Evolutionary conservation across 2,797 vertebrate genomes (phyloP).

Genomic region (Rhinophrynus dorsalis): DNA sequence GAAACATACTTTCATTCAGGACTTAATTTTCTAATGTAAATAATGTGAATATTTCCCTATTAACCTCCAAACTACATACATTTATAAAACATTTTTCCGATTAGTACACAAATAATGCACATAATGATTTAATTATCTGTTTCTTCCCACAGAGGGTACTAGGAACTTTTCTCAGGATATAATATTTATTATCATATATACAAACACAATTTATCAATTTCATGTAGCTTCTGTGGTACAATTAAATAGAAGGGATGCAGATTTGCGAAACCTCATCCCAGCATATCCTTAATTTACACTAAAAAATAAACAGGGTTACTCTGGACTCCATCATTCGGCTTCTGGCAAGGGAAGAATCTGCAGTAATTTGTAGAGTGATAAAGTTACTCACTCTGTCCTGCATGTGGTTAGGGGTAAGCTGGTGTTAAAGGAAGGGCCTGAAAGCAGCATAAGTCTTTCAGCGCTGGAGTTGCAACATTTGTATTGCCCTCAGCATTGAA

Average conservation of each 20-base stretch:
- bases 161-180: conserved; percentile 55
- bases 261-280: conserved; percentile 55
- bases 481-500: background rate
- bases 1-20: too few species aligned
- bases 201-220: conserved; percentile 80
- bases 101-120: too few species aligned
- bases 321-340: background rate
- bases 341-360: background rate
- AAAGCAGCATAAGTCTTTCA: background rate
- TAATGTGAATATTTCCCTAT: too few species aligned
- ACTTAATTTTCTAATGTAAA: too few species aligned
- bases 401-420: background rate
- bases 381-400: background rate
- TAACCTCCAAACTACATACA: too few species aligned
- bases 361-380: too few species aligned
- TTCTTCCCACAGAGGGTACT: too few species aligned
- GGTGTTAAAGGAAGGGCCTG: too few species aligned
- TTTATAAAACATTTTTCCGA: too few species aligned
- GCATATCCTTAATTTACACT: conserved; percentile 9
- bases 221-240: conserved; percentile 52
- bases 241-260: conserved; percentile 79
- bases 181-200: conserved; percentile 76
- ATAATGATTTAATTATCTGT: too few species aligned
- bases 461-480: background rate
- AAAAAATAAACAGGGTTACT: background rate